Evolutionary conservation across 2,113 vertebrate species (phyloP), one percentile per base, ranked within the genome.

Genomic region (Symphodus melops): DNA sequence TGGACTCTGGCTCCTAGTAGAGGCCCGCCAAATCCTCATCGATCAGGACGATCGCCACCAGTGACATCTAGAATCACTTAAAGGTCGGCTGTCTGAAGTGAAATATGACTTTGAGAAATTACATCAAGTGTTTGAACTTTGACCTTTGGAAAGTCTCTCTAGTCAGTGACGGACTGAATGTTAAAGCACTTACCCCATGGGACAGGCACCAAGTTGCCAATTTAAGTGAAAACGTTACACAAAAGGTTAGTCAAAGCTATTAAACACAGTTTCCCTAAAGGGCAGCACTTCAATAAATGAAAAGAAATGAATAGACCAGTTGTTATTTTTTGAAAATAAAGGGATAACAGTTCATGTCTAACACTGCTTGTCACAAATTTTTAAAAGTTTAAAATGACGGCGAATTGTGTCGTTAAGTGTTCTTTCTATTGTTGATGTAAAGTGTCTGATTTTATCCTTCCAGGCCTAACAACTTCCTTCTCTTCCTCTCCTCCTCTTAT

Each of bases 1-100:
- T 41, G 79, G 85, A 86, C 83, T 86, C 65, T 84, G 76, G 41
- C 23, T 84, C 49, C 41, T 49, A 69, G 39, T n/a, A 46, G 39
- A 52, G 5, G 4, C 0, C 39, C 83, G 68, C 83, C 78, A 86
- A 46, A 68, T 52, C 39, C 14, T 64, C 8, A 54, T 56, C 48
- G 61, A 53, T 71, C 72, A 54, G 33, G 61, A 44, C 46, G 52
- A 39, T 2, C 1, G 9, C 16, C 36, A 70, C 20, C 83, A 82
- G 17, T 12, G 21, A 59, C 57, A 75, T 75, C 39, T 86, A n/a
- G 37, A 44, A 68, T 76, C 58, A 62, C 6, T 65, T 20, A 9
- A 48, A 8, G 7, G 1, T 6, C 51, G 21, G 10, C 49, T 57
- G 49, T 28, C 28, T 59, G 20, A 0, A 61, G 63, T 65, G 41